A percentile compares a stretch with the other conserved stretches of the same genome.
Conservation (phyloP, 35 echinoderm and acorn worm species). For the Ophioderma brevispina region DNA sequence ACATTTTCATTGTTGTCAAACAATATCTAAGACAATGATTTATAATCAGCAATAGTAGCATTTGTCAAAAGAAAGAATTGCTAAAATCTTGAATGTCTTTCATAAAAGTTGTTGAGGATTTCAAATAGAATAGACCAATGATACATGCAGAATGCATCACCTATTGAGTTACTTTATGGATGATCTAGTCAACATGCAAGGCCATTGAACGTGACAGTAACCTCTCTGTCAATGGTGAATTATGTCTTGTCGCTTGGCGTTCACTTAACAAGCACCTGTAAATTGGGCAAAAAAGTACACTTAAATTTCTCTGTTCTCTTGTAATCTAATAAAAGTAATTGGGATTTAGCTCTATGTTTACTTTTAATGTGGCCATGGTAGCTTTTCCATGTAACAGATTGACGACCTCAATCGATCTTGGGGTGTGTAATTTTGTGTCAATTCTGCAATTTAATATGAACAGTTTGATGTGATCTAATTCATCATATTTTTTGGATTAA, state of each 20-base stretch:
- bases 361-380: background rate
- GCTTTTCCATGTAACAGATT: background rate
- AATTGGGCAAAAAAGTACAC: background rate
- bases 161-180: no score
- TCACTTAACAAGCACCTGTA: background rate
- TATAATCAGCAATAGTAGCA: no score
- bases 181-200: background rate
- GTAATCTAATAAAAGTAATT: background rate
- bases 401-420: background rate
- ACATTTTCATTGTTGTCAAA: no score
- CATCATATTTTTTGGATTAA: no score
- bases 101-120: no score
- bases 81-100: no score
- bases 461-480: no score
- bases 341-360: background rate
- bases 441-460: background rate
- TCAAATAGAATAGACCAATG: no score
- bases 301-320: no score
- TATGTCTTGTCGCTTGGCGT: background rate
- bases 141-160: no score
- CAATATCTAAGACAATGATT: no score
- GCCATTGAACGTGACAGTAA: background rate
- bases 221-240: background rate
- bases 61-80: no score
- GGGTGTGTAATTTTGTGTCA: background rate